phyloP scores from a whole-genome alignment of 2,888 invertebrate genomes.

The Drosophila suboccidentalis region DNA sequence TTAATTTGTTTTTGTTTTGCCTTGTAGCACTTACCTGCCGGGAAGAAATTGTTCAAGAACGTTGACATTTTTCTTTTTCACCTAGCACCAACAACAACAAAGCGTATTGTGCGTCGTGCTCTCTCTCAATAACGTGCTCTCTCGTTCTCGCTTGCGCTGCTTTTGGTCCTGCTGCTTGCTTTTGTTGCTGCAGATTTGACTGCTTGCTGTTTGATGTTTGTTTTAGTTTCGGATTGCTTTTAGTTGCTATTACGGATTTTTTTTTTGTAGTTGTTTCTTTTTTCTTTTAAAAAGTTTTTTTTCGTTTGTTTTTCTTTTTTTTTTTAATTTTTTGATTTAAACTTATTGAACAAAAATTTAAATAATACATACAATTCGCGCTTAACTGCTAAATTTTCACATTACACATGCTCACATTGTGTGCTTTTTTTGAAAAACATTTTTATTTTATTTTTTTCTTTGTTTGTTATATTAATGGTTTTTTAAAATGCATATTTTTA shows the following conservation, averaged over 20 bases:
- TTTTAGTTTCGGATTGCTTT: conserved; percentile 33
- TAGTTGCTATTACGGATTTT: conserved; percentile 34
- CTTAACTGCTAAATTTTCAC: conserved; percentile 75
- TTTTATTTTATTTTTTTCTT: conserved; percentile 26
- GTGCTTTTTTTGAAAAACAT: conserved; percentile 20
- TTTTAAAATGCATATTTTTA: conserved; percentile 60
- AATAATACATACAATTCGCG: conserved; percentile 76
- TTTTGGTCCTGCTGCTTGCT: conserved; percentile 23
- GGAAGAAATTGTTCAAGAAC: conserved; percentile 86
- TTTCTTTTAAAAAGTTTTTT: conserved; percentile 30
- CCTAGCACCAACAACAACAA: conserved; percentile 48
- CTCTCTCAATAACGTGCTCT: conserved; percentile 4
- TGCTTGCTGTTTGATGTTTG: conserved; percentile 9
- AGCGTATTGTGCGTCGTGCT: conserved; percentile 13
- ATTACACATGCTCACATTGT: conserved; percentile 74
- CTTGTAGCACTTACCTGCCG: conserved; percentile 83
- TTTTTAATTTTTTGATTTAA: conserved; percentile 35
- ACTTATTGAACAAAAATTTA: conserved; percentile 70
- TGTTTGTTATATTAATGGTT: conserved; percentile 23
- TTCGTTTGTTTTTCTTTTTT: conserved; percentile 21
- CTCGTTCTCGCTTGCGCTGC: conserved; percentile 30
- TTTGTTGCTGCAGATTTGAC: conserved; percentile 25
- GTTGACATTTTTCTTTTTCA: conserved; percentile 84
- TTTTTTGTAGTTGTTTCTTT: conserved; percentile 12
- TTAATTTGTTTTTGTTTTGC: conserved; percentile 44